Conservation (phyloP, 2,113 vertebrate genomes). For the Aphelocoma coerulescens region DNA sequence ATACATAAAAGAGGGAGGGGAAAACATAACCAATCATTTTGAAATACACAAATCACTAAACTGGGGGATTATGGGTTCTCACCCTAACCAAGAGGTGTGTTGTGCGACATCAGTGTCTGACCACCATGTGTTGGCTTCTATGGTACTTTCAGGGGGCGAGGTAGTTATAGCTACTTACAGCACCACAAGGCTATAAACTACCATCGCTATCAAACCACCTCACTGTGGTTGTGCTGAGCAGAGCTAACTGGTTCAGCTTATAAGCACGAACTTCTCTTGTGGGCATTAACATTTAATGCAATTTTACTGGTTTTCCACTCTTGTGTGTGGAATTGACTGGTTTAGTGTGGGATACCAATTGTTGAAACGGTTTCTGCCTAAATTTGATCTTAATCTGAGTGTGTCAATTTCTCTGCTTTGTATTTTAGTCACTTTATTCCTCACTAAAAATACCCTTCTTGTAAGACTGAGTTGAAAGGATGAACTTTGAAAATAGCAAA, state of each 20-base stretch:
- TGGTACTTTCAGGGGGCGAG: too few relatives aligned
- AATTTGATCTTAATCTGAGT: not conserved
- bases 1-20: too few relatives aligned
- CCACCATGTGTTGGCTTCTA: too few relatives aligned
- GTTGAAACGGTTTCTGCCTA: not conserved
- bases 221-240: rapidly evolving
- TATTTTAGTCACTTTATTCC: not conserved
- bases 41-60: too few relatives aligned
- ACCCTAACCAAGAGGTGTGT: too few relatives aligned
- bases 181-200: not conserved
- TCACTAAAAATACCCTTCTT: not conserved
- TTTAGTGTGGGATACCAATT: rapidly evolving
- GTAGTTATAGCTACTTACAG: too few relatives aligned
- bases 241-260: not conserved
- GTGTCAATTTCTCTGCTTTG: rapidly evolving
- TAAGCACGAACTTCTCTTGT: not conserved
- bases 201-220: rapidly evolving
- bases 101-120: too few relatives aligned
- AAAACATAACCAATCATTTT: too few relatives aligned
- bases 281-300: not conserved
- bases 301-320: not conserved
- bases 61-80: too few relatives aligned
- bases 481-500: not conserved
- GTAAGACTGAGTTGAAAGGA: not conserved
- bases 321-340: not conserved